These are phyloP conservation scores for Ridgeia piscesae DNA, from an alignment of 1,140 invertebrate genomes.

Conservation along the genomic window DNA sequence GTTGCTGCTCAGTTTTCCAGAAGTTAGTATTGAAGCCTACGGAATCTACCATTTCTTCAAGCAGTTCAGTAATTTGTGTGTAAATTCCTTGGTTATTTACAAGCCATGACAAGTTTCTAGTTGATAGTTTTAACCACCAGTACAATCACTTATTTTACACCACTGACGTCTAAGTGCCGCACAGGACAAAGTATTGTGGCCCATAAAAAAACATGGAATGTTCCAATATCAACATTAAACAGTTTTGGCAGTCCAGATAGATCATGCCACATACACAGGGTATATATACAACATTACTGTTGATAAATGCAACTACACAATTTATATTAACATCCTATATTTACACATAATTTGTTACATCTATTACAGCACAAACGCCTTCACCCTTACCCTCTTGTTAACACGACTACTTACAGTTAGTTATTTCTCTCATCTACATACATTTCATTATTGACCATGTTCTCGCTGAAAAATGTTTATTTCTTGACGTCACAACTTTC, in stretches of 20 bases:
- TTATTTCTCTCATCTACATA: background rate
- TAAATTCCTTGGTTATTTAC: background rate
- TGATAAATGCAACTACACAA: background rate
- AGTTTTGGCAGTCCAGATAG: background rate
- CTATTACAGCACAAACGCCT: background rate
- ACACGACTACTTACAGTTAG: background rate
- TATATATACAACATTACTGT: background rate
- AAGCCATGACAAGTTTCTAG: background rate
- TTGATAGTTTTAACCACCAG: background rate
- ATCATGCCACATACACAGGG: too few species aligned
- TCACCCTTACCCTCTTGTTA: background rate
- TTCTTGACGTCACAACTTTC: background rate
- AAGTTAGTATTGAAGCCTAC: background rate
- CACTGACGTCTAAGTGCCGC: background rate
- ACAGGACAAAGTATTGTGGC: background rate
- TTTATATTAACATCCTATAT: slow-evolving; percentile 2
- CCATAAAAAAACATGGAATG: background rate
- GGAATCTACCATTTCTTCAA: background rate
- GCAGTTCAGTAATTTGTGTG: background rate
- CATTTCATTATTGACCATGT: background rate
- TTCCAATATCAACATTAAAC: slow-evolving; percentile 1
- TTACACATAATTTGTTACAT: background rate
- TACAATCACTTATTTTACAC: background rate
- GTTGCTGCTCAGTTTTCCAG: background rate
- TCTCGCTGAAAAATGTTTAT: background rate